Conservation (phyloP, 2,113 vertebrate species). For the Odocoileus hemionus region DNA sequence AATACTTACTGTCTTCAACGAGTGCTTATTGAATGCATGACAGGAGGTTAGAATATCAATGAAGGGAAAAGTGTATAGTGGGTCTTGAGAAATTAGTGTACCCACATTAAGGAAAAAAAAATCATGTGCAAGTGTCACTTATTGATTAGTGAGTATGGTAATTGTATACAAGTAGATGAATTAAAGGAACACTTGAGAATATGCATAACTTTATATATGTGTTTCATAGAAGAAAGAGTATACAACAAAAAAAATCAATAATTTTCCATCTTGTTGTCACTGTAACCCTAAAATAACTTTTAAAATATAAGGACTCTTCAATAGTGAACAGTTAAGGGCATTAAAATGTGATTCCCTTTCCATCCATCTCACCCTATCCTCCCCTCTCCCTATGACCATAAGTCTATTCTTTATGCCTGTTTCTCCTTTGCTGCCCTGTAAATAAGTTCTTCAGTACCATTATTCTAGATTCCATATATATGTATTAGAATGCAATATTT, state of each 20-base stretch:
- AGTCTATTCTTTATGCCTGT: neutral
- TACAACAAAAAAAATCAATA: neutral
- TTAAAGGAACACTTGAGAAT: neutral
- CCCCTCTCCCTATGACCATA: neutral
- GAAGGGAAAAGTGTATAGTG: neutral
- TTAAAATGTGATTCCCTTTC: neutral
- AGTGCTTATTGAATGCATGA: neutral
- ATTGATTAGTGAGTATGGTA: neutral
- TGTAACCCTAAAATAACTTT: neutral
- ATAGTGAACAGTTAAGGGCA: neutral
- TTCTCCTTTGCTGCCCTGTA: neutral
- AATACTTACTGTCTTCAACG: neutral
- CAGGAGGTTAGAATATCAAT: neutral
- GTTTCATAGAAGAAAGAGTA: neutral
- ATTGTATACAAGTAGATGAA: neutral
- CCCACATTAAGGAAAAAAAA: neutral
- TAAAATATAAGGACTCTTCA: neutral
- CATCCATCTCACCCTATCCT: neutral
- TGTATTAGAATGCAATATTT: neutral
- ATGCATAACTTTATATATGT: neutral
- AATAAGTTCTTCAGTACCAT: neutral
- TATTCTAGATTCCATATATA: neutral
- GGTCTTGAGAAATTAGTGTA: neutral
- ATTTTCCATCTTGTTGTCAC: neutral
- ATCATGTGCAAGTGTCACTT: neutral